Conservation (phyloP, 2,797 vertebrate species). For the Hippopotamyrus pictus region DNA sequence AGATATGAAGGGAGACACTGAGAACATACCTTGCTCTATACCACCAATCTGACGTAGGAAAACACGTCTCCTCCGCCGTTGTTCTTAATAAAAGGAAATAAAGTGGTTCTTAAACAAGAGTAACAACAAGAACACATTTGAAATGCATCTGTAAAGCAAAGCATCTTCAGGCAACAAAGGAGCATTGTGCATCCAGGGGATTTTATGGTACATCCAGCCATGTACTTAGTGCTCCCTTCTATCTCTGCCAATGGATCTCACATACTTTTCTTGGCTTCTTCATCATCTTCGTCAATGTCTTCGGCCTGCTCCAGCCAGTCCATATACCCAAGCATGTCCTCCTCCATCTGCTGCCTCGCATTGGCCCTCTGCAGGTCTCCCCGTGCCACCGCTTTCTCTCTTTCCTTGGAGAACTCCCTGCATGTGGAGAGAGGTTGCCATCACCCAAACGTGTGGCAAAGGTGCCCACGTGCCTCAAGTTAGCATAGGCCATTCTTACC, state of each 20-base stretch:
- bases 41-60: slow-evolving; percentile 12
- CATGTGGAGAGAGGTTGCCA: slow-evolving; percentile 27
- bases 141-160: background rate
- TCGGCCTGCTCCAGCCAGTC: slow-evolving; percentile 98
- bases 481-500: slow-evolving; percentile 60
- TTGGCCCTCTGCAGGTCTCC: slow-evolving; percentile 94
- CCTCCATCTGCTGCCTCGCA: slow-evolving; percentile 95
- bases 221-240: background rate
- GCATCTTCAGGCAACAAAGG: background rate
- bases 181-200: background rate
- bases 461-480: background rate
- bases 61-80: slow-evolving; percentile 2
- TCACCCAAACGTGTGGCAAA: background rate
- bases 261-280: slow-evolving; percentile 71
- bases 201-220: background rate
- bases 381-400: slow-evolving; percentile 93
- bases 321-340: slow-evolving; percentile 93
- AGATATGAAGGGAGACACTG: background rate
- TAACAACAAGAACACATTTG: background rate
- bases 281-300: slow-evolving; percentile 88
- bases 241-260: background rate
- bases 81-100: background rate
- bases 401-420: slow-evolving; percentile 98
- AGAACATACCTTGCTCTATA: slow-evolving; percentile 8
- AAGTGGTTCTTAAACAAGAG: background rate